Base-by-base conservation (phyloP, 37 sponge, comb jelly and placozoan genomes). In the Chondrosia reniformis region DNA sequence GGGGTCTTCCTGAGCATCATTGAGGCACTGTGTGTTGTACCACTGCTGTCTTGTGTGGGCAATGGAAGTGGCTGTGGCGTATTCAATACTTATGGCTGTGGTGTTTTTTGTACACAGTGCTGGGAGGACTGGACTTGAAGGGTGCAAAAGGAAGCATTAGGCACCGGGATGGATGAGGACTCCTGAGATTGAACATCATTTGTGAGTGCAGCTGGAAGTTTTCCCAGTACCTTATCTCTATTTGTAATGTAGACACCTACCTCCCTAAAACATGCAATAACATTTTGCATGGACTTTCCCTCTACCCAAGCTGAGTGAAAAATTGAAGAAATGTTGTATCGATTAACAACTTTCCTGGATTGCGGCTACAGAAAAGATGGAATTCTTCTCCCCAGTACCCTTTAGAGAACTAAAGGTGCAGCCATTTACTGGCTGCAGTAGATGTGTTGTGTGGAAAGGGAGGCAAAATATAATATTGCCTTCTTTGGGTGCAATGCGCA, bases 371-470 rank as follows among this genome's bases (percentile, higher is more conserved):
- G 19, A 33, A 80, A 8, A 55, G 25, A 31, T 80, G 80, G 33
- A 69, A 80, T 19, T 43, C 72, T 34, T 42, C 33, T 8, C 57
- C 27, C 80, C 80, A 80, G n/a, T 67, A 57, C 38, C 45, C 55
- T 84, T 84, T 4, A 84, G 63, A 24, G 79, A 62, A 46, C 59
- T 34, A 40, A 84, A 84, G 55, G 59, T 5, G 24, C 61, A 41
- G 28, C 45, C 67, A 77, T 78, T 79, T 33, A 84, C 74, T 21
- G 85, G 85, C 73, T 84, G 85, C 3, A 7, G 17, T 4, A 84
- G 12, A 33, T 84, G 85, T 9, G 57, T 84, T 17, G 57, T 78
- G 31, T 84, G 32, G 9, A 64, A 74, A 33, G 82, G 82, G 12
- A 84, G 62, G 67, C 69, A 84, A 32, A 84, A 78, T 0, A 77